Conservation (phyloP, 2,113 vertebrate genomes). For the Ovis aries region ARS-UI_Ramb_v3.0 NC_056068.1:40926001-40926500, state of each 20-base stretch:
- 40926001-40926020: no score
- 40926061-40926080: neutral
- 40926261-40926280: neutral
- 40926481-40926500: neutral
- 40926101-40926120: no score
- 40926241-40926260: neutral
- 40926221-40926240: neutral
- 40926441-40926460: neutral
- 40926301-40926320: no score
- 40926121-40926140: neutral
- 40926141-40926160: neutral
- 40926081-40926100: neutral
- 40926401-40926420: neutral
- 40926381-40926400: neutral
- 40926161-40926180: neutral
- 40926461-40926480: neutral
- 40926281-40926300: accelerated
- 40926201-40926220: neutral
- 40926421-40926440: neutral
- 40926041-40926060: neutral
- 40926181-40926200: neutral
- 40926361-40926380: neutral
- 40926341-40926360: neutral
- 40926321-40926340: no score
- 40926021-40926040: neutral